These are phyloP conservation scores for Drosophila ironensis DNA, from an alignment of 1,140 invertebrate species.

Conservation along the genomic window DNA sequence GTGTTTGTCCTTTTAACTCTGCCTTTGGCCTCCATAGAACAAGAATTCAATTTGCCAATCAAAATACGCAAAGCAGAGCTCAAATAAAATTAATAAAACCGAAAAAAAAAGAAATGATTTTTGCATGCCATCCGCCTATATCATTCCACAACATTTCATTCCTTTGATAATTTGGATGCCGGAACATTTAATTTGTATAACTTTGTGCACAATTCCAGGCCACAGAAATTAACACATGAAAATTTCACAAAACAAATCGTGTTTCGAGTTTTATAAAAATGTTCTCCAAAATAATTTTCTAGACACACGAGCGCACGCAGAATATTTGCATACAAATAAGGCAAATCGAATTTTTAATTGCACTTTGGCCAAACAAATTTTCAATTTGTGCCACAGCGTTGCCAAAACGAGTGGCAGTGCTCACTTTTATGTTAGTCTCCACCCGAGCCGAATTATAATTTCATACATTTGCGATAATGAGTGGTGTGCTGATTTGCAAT, in stretches of 20 bases:
- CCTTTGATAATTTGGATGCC: slow-evolving; percentile 16
- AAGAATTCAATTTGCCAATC: slow-evolving; percentile 21
- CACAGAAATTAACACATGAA: slow-evolving; percentile 23
- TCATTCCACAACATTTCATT: neutral
- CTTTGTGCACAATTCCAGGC: neutral
- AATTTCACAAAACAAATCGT: neutral
- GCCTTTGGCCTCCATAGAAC: neutral
- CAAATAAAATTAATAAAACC: slow-evolving; percentile 36
- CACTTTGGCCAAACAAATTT: slow-evolving; percentile 42
- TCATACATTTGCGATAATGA: slow-evolving; percentile 32
- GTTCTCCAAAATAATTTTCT: neutral
- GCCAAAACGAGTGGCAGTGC: neutral
- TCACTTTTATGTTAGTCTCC: neutral
- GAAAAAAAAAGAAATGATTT: slow-evolving; percentile 21
- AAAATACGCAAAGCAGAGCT: slow-evolving; percentile 16
- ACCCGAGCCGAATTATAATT: neutral
- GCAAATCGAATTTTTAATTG: slow-evolving; percentile 57
- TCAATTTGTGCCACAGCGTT: slow-evolving; percentile 36
- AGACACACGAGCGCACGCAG: neutral
- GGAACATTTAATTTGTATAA: slow-evolving; percentile 8
- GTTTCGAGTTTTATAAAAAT: slow-evolving; percentile 9
- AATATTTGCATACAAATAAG: slow-evolving; percentile 35
- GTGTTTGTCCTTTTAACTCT: slow-evolving; percentile 3
- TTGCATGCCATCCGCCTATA: slow-evolving; percentile 27
- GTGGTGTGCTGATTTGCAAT: slow-evolving; percentile 16